A percentile compares a stretch with the other conserved stretches of the same genome.
phyloP scores from a whole-genome alignment of 2,113 vertebrate species.

The Aleadryas rufinucha region DNA sequence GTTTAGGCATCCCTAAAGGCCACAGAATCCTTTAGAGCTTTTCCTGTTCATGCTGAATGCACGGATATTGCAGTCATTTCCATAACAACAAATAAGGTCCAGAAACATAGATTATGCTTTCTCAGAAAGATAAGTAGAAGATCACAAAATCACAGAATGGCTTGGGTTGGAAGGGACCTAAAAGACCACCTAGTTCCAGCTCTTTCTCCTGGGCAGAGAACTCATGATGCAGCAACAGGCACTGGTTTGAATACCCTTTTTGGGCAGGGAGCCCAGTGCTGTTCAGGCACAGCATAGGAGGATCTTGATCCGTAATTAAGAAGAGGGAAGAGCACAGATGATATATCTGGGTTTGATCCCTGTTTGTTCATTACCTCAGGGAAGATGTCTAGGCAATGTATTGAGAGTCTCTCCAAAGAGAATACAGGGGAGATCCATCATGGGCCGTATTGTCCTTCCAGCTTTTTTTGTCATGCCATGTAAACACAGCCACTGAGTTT shows the following conservation, averaged over 20 bases:
- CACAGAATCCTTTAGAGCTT: background rate
- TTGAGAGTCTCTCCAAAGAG: background rate
- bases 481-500: background rate
- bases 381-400: background rate
- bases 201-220: background rate
- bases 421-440: background rate
- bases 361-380: background rate
- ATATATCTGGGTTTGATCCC: background rate
- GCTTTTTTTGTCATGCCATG: background rate
- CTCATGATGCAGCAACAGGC: background rate
- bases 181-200: background rate
- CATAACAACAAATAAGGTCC: background rate
- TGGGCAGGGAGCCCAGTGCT: background rate
- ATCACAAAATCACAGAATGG: background rate
- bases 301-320: background rate
- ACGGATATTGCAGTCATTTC: background rate
- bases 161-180: background rate
- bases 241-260: background rate
- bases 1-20: background rate
- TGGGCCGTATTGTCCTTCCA: background rate
- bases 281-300: background rate
- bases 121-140: background rate
- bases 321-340: background rate
- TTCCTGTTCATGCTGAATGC: background rate
- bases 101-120: background rate